Evolutionary conservation across 2,797 vertebrate species (phyloP), one percentile per base, ranked within the genome.

Genomic region (Alauda arvensis): DNA sequence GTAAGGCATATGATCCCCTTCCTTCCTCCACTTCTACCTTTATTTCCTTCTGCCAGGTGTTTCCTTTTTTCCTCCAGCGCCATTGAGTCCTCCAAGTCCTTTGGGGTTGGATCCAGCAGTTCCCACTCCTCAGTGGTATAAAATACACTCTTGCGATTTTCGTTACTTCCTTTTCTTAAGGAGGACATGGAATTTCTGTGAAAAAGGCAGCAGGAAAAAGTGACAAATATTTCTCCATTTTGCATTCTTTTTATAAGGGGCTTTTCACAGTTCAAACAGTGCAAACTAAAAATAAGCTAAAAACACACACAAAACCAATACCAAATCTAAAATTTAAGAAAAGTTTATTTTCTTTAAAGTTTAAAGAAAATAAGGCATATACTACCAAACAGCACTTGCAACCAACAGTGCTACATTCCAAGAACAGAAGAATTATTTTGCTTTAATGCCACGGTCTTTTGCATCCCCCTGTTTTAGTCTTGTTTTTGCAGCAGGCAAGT

Each of bases 51-150:
- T 14, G 94, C 53, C 31, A 94, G 71, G 46, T 89, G 91, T 83
- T 98, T 99, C 57, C 88, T 96, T 83, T 91, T 96, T 18, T 96
- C 96, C 24, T 97, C 97, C 56, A 96, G 96, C 3, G 80, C 91
- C 60, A 93, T 40, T 0, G 97, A 97, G 51, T 99, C 99, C 46
- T 98, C 94, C 89, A 97, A 91, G 84, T 99, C 98, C 57, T 98
- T 99, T 14, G 97, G 91, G 24, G 97, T 97, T 62, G 98, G 96
- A 24, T 99, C 99, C 86, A 99, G 93, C 79, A 99, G 91, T 92
- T 99, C 99, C 99, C 99, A 99, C 43, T 99, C 99, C 42, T 99
- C 97, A 23, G n/a, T 97, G 48, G 98, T 98, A 68, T 99, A 99
- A 96, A 99, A 99, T 19, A 99, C 57, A 10, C 98, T 99, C 91